Evolutionary conservation across 2,113 vertebrate species (phyloP).

Genomic region (Tyrannus savana): DNA sequence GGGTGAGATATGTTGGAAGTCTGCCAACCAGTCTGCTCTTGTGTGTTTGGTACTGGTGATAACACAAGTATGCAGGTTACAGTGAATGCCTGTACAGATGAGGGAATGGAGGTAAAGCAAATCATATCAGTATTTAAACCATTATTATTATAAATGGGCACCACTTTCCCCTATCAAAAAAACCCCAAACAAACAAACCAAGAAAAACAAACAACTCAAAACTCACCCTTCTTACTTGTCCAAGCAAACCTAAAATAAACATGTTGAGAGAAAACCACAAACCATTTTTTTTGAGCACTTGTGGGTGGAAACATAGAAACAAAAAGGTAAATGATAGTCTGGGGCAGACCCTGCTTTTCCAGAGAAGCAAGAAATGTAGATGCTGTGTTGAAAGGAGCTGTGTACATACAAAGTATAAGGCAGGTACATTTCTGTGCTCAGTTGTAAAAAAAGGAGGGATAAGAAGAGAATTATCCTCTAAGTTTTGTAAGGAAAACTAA

Average conservation of each 20-base stretch:
- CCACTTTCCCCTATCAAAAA: background rate
- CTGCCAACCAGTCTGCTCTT: background rate
- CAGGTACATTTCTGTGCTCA: background rate
- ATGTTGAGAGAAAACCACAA: background rate
- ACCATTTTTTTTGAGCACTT: background rate
- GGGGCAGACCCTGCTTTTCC: background rate
- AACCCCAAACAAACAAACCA: background rate
- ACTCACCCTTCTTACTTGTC: background rate
- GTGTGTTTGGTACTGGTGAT: background rate
- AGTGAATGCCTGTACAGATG: background rate
- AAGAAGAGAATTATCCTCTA: background rate
- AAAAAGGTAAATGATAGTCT: background rate
- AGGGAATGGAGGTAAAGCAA: background rate
- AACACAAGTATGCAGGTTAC: background rate
- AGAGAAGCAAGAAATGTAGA: background rate
- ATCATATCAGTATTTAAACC: background rate
- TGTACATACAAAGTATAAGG: background rate
- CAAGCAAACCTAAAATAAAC: background rate
- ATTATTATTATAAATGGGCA: background rate
- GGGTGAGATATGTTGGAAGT: background rate
- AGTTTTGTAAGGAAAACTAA: background rate
- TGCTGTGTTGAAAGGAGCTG: background rate
- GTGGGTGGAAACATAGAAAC: background rate
- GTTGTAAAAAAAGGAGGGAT: background rate
- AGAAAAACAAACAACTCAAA: background rate